A percentile compares a stretch with the other conserved stretches of the same genome.
These are phyloP conservation scores for Steinernema khuongi DNA, from an alignment of 1,140 invertebrate species.

Conservation along the genomic window DNA sequence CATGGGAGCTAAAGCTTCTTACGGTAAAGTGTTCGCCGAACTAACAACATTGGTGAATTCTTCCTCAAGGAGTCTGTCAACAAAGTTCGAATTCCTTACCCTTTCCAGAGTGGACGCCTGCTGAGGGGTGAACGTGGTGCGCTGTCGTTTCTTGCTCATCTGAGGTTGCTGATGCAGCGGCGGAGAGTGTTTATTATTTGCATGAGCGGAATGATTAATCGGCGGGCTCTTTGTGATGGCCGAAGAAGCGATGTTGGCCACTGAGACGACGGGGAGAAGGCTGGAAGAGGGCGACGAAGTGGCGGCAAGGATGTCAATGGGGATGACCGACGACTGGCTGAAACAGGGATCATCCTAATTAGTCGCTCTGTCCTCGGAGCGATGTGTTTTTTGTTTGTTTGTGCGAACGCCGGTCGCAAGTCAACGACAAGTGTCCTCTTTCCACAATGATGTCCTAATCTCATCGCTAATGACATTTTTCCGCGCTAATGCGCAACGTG, in stretches of 20 bases:
- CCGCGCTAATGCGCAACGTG: neutral
- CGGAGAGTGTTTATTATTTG: neutral
- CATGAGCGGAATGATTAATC: neutral
- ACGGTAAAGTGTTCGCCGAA: too few species aligned
- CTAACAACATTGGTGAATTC: too few species aligned
- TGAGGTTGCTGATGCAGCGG: neutral
- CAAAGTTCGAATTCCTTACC: constrained; percentile 9
- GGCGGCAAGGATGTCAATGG: neutral
- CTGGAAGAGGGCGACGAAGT: neutral
- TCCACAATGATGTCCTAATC: neutral
- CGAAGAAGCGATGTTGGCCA: neutral
- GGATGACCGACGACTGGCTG: constrained; percentile 1
- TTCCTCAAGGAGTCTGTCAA: too few species aligned
- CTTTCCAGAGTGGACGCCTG: neutral
- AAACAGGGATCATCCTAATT: neutral
- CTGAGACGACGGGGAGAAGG: neutral
- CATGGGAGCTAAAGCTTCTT: too few species aligned
- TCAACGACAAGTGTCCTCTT: too few species aligned
- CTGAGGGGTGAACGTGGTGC: neutral
- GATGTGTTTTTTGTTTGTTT: neutral
- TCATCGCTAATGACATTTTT: neutral
- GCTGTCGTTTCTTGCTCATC: constrained; percentile 2
- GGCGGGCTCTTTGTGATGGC: neutral
- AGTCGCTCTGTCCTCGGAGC: too few species aligned
- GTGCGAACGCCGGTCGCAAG: neutral